Evolutionary conservation across 1,140 invertebrate species (phyloP), one percentile per base, ranked within the genome.

Genomic region (Teleogryllus occipitalis): DNA sequence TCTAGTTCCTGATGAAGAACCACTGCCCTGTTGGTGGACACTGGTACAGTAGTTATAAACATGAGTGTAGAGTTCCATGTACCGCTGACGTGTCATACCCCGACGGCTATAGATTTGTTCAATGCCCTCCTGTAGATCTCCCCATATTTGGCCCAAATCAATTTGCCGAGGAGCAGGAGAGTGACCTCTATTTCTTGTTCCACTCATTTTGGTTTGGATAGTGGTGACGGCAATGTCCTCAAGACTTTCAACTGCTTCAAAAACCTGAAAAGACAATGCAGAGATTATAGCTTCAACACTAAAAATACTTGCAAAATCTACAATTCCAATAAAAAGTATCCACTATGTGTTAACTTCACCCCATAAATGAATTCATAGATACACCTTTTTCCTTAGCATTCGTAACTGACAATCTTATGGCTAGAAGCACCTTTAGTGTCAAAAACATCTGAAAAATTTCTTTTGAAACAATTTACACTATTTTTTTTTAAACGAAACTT

Each of bases 41-140:
- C 95, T 97, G 54, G 97, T 98, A 85, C 97, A 98, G 86, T 98
- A 98, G 87, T 98, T 96, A 86, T 98, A 98, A 79, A 98, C 96
- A 87, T 97, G 95, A 81, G 96, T 98, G 85, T 98, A 98, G 15
- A 98, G 88, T 83, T 95, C 91, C 89, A 98, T 97, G 84, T 97
- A 97, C 87, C 95, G 89, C 75, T 89, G 89, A 86, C 93, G 95
- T 10, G 92, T 91, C 92, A 98, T 96, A 49, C 89, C 91, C 84
- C 96, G 92, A 82, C 92, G 87, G 81, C 93, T 93, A 85, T 97
- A 98, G 22, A 98, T 94, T 88, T 97, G 94, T 83, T 96, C 94
- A 81, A 99, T 98, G 47, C 97, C 97, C 83, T 93, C 91, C 83
- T 92, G 90, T 8, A 99, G 87, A 86, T 98, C 97, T 81, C 93